phyloP scores from a whole-genome alignment of 92 coral and sea anemone species.

The Bergia sp. region DNA sequence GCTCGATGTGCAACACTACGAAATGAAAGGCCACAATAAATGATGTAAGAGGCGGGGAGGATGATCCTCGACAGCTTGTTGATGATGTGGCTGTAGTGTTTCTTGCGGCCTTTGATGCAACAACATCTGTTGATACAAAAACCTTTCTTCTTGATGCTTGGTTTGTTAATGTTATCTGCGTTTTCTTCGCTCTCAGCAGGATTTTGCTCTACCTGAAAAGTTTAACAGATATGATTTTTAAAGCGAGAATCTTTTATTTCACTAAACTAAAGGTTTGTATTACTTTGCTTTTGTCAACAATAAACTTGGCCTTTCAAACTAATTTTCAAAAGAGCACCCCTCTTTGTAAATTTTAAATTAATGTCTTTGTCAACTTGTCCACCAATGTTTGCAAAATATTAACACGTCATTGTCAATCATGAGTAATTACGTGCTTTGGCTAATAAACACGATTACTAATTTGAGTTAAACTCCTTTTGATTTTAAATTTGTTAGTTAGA shows the following conservation, averaged over 20 bases:
- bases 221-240: too few species aligned
- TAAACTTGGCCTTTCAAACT: too few species aligned
- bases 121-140: neutral
- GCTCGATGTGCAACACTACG: constrained; percentile 13
- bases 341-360: neutral
- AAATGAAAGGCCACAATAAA: constrained; percentile 11
- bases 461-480: too few species aligned
- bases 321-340: neutral
- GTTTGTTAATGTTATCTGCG: neutral
- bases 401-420: too few species aligned
- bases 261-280: neutral
- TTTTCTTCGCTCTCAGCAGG: neutral
- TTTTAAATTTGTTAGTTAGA: too few species aligned
- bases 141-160: neutral
- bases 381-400: too few species aligned
- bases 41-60: constrained; percentile 5
- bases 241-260: neutral
- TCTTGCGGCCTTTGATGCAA: neutral
- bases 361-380: too few species aligned
- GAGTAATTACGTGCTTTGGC: too few species aligned
- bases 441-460: too few species aligned
- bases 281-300: neutral
- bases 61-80: constrained; percentile 10
- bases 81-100: neutral
- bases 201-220: constrained; percentile 11